Evolutionary conservation across 2,113 vertebrate genomes (phyloP).

Genomic region (Mobula birostris): DNA sequence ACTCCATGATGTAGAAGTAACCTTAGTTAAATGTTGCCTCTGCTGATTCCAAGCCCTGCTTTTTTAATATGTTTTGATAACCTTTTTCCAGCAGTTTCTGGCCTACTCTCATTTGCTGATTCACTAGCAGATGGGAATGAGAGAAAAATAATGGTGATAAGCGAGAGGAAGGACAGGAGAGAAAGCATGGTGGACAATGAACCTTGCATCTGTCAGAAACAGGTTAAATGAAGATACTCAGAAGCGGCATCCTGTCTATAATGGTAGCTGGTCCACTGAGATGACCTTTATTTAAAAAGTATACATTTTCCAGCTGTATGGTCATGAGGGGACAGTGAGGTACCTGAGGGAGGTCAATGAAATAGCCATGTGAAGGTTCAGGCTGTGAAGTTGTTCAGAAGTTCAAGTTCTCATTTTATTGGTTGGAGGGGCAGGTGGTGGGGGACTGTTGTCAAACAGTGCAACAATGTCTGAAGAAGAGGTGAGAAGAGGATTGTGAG

Average conservation of each 20-base stretch:
- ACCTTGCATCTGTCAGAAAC: not conserved
- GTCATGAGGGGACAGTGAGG: no score
- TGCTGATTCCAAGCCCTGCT: not conserved
- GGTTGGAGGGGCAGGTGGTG: no score
- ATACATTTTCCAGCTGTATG: not conserved
- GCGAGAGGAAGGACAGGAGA: not conserved
- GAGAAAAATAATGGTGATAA: not conserved
- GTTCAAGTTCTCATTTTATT: no score
- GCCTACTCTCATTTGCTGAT: not conserved
- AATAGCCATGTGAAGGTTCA: no score
- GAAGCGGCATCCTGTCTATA: no score
- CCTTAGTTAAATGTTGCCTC: no score
- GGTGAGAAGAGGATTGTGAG: no score
- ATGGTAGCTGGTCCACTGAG: not conserved
- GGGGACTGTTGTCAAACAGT: no score
- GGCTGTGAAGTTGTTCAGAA: no score
- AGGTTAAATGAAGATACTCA: not conserved
- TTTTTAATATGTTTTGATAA: not conserved
- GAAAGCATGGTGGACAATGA: no score
- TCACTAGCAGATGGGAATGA: not conserved
- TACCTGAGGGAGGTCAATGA: no score
- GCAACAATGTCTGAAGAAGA: no score
- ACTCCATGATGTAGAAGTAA: not conserved
- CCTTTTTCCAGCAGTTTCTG: not conserved
- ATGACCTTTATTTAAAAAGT: not conserved